Evolutionary conservation across 92 coral and sea anemone species (phyloP), one percentile per base, ranked within the genome.

Genomic region (Siderastrea radians): DNA sequence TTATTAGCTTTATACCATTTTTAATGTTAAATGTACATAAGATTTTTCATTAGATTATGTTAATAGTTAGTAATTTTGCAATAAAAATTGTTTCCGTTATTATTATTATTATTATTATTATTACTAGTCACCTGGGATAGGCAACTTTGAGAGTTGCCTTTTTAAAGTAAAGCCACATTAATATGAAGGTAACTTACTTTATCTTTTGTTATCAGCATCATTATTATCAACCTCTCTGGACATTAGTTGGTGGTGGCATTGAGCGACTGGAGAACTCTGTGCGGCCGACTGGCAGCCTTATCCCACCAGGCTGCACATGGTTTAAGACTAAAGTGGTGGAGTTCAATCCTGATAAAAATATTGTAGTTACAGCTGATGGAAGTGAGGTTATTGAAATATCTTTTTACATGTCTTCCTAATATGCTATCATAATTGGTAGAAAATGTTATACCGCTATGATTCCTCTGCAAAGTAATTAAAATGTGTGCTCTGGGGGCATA

Each of bases 191-290:
- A 54, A 53, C 17, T 6, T 49, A 1, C 14, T 3, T 1, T 10
- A 19, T 38, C 7, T 64, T 26, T 73, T 53, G 48, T 79, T 58
- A 16, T 12, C 82, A 97, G 99, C 75, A 86, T 17, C 99, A 97
- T 60, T 97, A 95, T 86, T 97, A 97, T 91, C 99, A 97, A 66
- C 98, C 99, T 1, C 87, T 97, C 11, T 97, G 99, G 99, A 97
- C 99, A 1, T 77, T 97, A 75, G 99, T 97, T 67, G 99, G 99
- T 45, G 98, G 98, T 10, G 99, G 99, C 46, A 84, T 95, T 7
- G 89, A 92, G 5, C 88, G 87, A 12, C 84, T 97, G 75, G 92
- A 94, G 78, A 92, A 89, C 17, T 94, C 98, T 4, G 86, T 84
- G 9, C 83, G 89, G n/a, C 90, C 98, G 19, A 95, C 92, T 61